A percentile compares a stretch with the other conserved stretches of the same genome.
phyloP scores from a whole-genome alignment of 1,140 invertebrate species.

The Sitobion miscanthi region DNA sequence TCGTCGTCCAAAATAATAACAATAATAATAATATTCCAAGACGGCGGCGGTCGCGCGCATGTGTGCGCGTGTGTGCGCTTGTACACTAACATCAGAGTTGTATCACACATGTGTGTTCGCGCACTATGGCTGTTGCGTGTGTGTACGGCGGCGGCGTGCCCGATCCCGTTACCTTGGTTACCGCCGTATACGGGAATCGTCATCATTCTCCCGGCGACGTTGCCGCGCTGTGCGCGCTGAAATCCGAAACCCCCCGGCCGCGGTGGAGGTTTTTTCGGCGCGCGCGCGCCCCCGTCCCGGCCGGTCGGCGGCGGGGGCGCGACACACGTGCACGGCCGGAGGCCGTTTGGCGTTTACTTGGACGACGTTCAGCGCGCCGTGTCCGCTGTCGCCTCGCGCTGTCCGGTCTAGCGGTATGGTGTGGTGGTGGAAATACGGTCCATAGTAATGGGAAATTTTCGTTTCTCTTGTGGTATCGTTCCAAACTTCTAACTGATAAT shows the following conservation, averaged over 20 bases:
- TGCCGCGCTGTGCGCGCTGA: constrained; percentile 34
- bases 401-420: neutral
- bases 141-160: constrained; percentile 30
- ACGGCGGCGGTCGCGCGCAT: neutral
- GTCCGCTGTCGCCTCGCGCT: neutral
- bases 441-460: too few relatives aligned
- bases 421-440: neutral
- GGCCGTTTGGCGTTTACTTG: neutral
- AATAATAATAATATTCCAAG: neutral
- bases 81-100: neutral
- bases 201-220: constrained; percentile 38
- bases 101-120: neutral
- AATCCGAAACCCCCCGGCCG: constrained; percentile 46
- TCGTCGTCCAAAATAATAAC: neutral
- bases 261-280: constrained; percentile 10
- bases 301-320: neutral
- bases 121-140: constrained; percentile 31
- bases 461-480: too few relatives aligned
- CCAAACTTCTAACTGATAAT: too few relatives aligned
- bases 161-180: constrained; percentile 55
- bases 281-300: neutral
- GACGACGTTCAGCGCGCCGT: neutral
- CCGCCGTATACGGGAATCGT: constrained; percentile 50
- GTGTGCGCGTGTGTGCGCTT: neutral
- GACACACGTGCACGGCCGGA: neutral